Evolutionary conservation across 2,797 vertebrate genomes (phyloP).

Genomic region (Pyrocephalus nanus): DNA sequence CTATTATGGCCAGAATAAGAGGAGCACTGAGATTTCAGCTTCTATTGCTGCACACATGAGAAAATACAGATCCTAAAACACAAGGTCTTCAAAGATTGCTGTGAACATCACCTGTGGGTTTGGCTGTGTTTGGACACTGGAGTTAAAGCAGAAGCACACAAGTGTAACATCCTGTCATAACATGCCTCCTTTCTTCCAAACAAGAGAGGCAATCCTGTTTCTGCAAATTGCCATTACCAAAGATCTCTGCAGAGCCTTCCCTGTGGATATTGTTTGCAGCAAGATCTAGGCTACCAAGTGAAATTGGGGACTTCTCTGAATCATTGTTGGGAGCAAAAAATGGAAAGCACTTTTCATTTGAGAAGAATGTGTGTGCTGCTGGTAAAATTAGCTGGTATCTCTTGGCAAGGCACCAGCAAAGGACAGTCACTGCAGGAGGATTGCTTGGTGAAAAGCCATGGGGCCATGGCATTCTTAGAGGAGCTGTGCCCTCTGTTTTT

Average conservation of each 20-base stretch:
- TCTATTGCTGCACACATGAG: slow-evolving; percentile 89
- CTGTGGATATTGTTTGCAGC: background rate
- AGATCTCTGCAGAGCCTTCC: background rate
- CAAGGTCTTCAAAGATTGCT: background rate
- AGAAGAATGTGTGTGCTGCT: background rate
- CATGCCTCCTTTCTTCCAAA: background rate
- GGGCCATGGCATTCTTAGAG: background rate
- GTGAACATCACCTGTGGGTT: background rate
- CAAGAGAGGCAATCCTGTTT: background rate
- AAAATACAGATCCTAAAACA: slow-evolving; percentile 65
- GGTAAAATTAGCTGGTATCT: background rate
- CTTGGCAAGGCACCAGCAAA: background rate
- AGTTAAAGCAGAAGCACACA: background rate
- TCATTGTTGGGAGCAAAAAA: background rate
- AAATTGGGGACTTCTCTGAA: background rate
- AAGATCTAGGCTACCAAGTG: background rate
- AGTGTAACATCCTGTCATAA: background rate
- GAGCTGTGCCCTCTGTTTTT: background rate
- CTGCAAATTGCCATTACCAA: background rate
- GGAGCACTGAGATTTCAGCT: slow-evolving; percentile 80
- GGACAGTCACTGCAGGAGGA: background rate
- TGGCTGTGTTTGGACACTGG: background rate
- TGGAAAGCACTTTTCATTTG: background rate
- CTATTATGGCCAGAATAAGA: slow-evolving; percentile 96
- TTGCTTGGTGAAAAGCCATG: background rate